phyloP scores from a whole-genome alignment of 2,113 vertebrate species.

The Xiphophorus maculatus region DNA sequence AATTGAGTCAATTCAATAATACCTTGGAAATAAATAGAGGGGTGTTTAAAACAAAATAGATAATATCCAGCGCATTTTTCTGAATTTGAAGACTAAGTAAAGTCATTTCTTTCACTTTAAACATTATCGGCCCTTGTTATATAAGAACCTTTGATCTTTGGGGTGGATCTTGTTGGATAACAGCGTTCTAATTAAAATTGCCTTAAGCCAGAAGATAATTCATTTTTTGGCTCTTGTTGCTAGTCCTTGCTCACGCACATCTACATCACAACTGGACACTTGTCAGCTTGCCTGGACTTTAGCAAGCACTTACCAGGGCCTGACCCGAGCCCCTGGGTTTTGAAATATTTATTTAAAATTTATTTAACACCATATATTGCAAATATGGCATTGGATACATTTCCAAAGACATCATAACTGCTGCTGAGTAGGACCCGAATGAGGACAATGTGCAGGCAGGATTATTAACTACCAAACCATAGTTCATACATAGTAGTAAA shows the following conservation, averaged over 20 bases:
- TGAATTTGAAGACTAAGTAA: neutral
- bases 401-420: neutral
- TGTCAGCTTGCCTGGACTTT: neutral
- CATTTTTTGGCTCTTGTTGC: constrained; percentile 27
- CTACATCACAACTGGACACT: neutral
- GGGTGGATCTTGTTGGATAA: constrained; percentile 54
- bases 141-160: constrained; percentile 69
- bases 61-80: neutral
- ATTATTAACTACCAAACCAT: neutral
- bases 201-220: constrained; percentile 59
- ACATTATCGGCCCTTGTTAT: constrained; percentile 39
- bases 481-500: neutral
- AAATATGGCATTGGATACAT: neutral
- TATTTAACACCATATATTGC: neutral
- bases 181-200: constrained; percentile 53
- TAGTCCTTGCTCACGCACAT: constrained; percentile 42
- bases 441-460: neutral
- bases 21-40: neutral
- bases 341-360: neutral
- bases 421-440: neutral
- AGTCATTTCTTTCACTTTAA: neutral
- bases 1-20: neutral
- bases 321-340: neutral
- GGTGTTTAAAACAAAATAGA: neutral
- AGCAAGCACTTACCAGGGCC: neutral